Evolutionary conservation across 2,888 invertebrate genomes (phyloP).

Genomic region (Hirtodrosophila cameraria): DNA sequence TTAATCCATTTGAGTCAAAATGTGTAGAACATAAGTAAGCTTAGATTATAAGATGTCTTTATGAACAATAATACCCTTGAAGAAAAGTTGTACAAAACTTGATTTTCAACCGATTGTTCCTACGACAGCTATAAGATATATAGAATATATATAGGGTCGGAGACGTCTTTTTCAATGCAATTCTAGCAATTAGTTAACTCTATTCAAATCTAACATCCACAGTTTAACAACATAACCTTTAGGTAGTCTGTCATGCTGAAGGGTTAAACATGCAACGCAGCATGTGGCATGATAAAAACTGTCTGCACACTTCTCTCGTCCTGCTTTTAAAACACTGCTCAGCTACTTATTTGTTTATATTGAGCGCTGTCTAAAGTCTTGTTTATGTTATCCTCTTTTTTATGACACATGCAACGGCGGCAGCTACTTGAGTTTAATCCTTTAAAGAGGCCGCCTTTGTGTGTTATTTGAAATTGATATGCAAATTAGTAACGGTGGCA

Average conservation of each 20-base stretch:
- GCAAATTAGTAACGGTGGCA: slow-evolving; percentile 53
- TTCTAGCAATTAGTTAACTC: too few species aligned
- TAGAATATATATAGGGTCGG: too few species aligned
- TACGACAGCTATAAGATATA: too few species aligned
- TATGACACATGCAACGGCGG: slow-evolving; percentile 48
- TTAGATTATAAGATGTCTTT: too few species aligned
- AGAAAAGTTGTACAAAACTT: too few species aligned
- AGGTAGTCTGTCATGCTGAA: background rate
- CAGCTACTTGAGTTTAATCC: slow-evolving; percentile 60
- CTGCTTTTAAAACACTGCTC: slow-evolving; percentile 38
- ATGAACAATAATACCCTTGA: too few species aligned
- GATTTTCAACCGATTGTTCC: too few species aligned
- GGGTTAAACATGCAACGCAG: slow-evolving; percentile 37
- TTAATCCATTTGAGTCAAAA: too few species aligned
- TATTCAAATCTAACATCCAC: too few species aligned
- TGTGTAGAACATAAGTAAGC: too few species aligned
- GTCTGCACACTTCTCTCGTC: background rate
- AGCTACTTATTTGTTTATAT: slow-evolving; percentile 61
- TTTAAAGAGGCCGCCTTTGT: slow-evolving; percentile 56
- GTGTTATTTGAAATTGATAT: slow-evolving; percentile 20
- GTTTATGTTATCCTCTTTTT: slow-evolving; percentile 65
- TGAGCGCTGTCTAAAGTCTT: slow-evolving; percentile 44
- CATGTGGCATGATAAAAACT: slow-evolving; percentile 63
- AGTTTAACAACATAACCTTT: too few species aligned
- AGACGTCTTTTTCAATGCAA: too few species aligned